Base-by-base conservation (phyloP, 2,113 vertebrate species). In the Podiceps cristatus region DNA sequence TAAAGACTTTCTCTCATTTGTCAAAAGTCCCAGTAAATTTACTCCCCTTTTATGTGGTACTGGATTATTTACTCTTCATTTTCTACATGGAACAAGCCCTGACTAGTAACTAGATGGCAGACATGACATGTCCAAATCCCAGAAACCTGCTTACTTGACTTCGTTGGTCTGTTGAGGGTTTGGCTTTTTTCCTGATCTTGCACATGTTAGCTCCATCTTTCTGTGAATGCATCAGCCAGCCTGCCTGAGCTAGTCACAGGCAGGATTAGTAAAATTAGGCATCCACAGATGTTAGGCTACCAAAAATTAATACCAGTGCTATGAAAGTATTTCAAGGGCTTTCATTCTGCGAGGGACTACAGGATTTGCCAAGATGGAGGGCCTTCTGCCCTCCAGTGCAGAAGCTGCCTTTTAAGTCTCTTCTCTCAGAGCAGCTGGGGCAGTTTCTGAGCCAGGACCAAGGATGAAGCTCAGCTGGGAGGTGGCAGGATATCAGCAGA, bases 161-260 rank as follows among this genome's bases (percentile, higher is more conserved):
- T 93, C 92, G 75, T 62, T 81, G 69, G 71, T 85, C 69, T 95
- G 60, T 79, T 93, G 85, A 87, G 92, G 78, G 53, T 93, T 96
- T 96, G 90, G 93, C 90, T 88, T 62, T 88, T 94, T 82, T 96
- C 96, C 95, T 94, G 77, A 77, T 50, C 82, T 83, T 88, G 74
- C 85, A 83, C 52, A 96, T 72, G 92, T 86, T 81, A 95, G 74
- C 69, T 95, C 94, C 79, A 72, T 97, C 64, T 92, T 96, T 91
- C 92, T 92, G 73, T 2, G 2, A 84, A 90, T 13, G 31, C 93
- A 92, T 94, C 86, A 93, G 73, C 92, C 94, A 96, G 91, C 96
- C 95, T 97, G 96, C 82, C 97, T 90, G 83, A 97, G 92, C 95
- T 95, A 97, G 95, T 89, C 88, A 92, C 52, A 84, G 96, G 80